These are phyloP conservation scores for Gadus macrocephalus DNA, from an alignment of 2,113 vertebrate genomes.

Conservation along the genomic window DNA sequence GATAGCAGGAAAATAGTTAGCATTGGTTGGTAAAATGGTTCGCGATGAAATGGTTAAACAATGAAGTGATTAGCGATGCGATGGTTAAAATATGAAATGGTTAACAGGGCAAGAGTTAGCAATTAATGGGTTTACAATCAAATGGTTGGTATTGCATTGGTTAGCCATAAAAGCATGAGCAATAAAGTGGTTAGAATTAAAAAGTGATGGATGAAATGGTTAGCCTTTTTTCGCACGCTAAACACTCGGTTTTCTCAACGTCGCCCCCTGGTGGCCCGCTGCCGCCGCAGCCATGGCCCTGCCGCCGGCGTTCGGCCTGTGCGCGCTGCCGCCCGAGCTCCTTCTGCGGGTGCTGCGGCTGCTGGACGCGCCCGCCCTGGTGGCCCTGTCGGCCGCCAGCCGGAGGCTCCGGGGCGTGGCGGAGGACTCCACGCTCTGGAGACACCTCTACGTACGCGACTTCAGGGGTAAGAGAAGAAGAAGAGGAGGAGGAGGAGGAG, in stretches of 20 bases:
- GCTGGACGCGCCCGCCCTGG: constrained; percentile 78
- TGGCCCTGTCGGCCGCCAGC: constrained; percentile 79
- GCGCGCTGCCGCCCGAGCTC: constrained; percentile 86
- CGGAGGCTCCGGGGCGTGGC: constrained; percentile 71
- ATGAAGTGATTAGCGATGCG: no score
- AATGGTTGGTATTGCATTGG: no score
- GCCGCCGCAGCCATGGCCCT: constrained; percentile 79
- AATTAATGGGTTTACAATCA: no score
- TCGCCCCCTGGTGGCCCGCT: not conserved
- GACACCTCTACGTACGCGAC: constrained; percentile 84
- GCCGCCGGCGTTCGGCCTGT: constrained; percentile 86
- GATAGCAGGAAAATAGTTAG: no score
- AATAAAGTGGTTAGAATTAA: no score
- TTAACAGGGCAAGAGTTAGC: no score
- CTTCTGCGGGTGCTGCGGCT: constrained; percentile 86
- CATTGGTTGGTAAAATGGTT: no score
- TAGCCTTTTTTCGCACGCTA: not conserved
- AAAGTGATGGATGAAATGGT: no score
- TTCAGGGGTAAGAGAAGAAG: constrained; percentile 74
- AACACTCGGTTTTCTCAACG: not conserved
- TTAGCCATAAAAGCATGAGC: no score
- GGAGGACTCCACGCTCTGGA: constrained; percentile 85
- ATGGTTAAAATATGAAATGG: no score
- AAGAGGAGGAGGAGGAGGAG: not conserved
- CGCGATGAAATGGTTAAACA: no score